Percentiles rank a stretch among this genome's conserved stretches.
These are phyloP conservation scores for Bombyx mori DNA, from an alignment of 1,140 invertebrate species.

Conservation along the genomic window ASM3026992v2 NC_085132.1:8914501-8915000, in stretches of 20 bases:
- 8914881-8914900: conserved; percentile 52
- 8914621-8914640: no score
- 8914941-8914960: conserved; percentile 46
- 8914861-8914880: conserved; percentile 76
- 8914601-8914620: no score
- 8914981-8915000: conserved; percentile 57
- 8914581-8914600: no score
- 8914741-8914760: conserved; percentile 59
- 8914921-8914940: conserved; percentile 35
- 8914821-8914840: conserved; percentile 82
- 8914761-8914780: conserved; percentile 70
- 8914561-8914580: no score
- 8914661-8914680: no score
- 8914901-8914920: conserved; percentile 73
- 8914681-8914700: no score
- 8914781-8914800: conserved; percentile 70
- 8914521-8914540: no score
- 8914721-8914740: not conserved
- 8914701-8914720: no score
- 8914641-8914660: no score
- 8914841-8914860: conserved; percentile 81
- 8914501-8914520: no score
- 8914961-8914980: conserved; percentile 52
- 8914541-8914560: no score
- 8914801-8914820: conserved; percentile 77